Evolutionary conservation across 2,797 vertebrate genomes (phyloP).

Genomic region (Delichon dasypus): DNA sequence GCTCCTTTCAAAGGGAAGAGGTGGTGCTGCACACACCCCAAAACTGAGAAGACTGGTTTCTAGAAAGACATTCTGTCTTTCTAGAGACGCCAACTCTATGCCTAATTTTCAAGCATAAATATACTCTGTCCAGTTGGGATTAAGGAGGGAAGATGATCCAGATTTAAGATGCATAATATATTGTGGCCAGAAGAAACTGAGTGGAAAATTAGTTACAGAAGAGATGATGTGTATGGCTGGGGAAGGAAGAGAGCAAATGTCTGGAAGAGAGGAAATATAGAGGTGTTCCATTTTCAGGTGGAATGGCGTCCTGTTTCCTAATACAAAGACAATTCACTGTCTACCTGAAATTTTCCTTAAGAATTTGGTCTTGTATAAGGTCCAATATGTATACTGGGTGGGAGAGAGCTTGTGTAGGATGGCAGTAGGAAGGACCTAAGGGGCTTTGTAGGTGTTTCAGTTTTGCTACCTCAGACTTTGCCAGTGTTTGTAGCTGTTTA

Average conservation of each 20-base stretch:
- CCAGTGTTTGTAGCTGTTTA: neutral
- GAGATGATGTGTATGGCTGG: neutral
- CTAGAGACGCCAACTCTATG: neutral
- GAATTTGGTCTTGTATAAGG: neutral
- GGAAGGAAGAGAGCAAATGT: neutral
- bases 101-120: neutral
- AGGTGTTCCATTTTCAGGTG: neutral
- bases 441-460: neutral
- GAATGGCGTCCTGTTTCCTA: neutral
- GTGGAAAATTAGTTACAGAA: neutral
- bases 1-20: conserved; percentile 26
- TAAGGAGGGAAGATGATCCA: neutral
- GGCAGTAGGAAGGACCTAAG: neutral
- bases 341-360: neutral
- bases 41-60: neutral
- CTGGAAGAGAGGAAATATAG: neutral
- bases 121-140: neutral
- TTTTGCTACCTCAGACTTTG: neutral
- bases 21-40: neutral
- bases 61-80: neutral
- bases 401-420: neutral
- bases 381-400: neutral
- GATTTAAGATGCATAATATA: neutral
- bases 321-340: neutral
- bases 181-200: neutral